Evolutionary conservation across 2,888 invertebrate species (phyloP).

Genomic region (Smittia aterrima): DNA sequence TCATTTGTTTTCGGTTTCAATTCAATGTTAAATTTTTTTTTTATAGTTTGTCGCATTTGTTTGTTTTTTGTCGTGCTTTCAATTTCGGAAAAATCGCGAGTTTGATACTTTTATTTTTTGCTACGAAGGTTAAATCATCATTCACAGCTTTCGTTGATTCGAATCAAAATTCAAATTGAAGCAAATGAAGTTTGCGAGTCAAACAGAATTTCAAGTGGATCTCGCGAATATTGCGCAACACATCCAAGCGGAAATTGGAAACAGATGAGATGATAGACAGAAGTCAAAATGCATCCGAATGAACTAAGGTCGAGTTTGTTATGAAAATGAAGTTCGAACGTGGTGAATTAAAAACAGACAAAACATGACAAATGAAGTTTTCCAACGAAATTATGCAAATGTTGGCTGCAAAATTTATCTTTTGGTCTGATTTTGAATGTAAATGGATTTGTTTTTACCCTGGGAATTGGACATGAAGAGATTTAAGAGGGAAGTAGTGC

Average conservation of each 20-base stretch:
- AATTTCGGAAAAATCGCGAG: not conserved
- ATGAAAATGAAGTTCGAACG: too few species aligned
- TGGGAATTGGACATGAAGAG: constrained; percentile 94
- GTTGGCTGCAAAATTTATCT: not conserved
- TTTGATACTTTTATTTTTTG: too few species aligned
- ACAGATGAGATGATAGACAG: too few species aligned
- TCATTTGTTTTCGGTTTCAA: not conserved
- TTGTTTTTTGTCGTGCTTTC: constrained; percentile 32
- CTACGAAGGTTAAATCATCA: too few species aligned
- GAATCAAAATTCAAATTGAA: too few species aligned
- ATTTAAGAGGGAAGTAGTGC: constrained; percentile 91
- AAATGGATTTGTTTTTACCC: constrained; percentile 61
- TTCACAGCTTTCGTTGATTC: not conserved
- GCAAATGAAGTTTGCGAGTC: not conserved
- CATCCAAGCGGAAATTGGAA: too few species aligned
- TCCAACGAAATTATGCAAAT: not conserved
- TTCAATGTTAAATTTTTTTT: not conserved
- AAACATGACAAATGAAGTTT: not conserved
- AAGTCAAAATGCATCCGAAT: too few species aligned
- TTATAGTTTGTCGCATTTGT: not conserved
- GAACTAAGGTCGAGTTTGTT: too few species aligned
- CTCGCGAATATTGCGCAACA: too few species aligned
- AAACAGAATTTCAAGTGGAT: too few species aligned
- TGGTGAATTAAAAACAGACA: constrained; percentile 4
- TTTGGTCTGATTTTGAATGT: constrained; percentile 6